Evolutionary conservation across 2,888 invertebrate genomes (phyloP).

Genomic region (Theretra japonica): DNA sequence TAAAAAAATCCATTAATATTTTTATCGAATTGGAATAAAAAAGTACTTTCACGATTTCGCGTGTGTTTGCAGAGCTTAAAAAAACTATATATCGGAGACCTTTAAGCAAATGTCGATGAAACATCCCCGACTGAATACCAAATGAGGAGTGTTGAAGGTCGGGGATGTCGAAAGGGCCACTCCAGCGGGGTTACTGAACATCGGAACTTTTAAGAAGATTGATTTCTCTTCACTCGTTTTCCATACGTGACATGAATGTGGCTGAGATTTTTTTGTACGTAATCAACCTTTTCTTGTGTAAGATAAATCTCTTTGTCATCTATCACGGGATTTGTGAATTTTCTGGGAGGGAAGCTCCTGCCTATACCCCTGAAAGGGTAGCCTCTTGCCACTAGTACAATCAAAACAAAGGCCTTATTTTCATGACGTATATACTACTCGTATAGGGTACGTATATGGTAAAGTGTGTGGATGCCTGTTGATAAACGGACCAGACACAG

Average conservation of each 20-base stretch:
- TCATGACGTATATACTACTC: too few relatives aligned
- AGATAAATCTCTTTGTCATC: neutral
- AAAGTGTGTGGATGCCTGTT: too few relatives aligned
- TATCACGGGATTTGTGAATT: too few relatives aligned
- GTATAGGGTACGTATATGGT: too few relatives aligned
- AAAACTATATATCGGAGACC: neutral
- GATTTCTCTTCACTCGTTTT: neutral
- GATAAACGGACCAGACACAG: too few relatives aligned
- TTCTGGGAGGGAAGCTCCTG: too few relatives aligned
- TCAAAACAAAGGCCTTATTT: too few relatives aligned
- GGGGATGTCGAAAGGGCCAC: neutral
- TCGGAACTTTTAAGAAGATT: slow-evolving; percentile 3
- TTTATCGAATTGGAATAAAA: neutral
- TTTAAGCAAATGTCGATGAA: neutral
- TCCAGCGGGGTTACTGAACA: neutral
- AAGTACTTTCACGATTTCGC: neutral
- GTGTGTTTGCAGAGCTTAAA: neutral
- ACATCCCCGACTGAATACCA: neutral
- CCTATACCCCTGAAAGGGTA: too few relatives aligned
- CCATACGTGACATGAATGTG: neutral
- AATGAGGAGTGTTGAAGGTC: neutral
- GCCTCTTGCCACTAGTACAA: too few relatives aligned
- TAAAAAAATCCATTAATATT: too few relatives aligned
- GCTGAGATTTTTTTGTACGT: neutral
- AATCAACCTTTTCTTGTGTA: neutral